Evolutionary conservation across 2,113 vertebrate genomes (phyloP), one percentile per base, ranked within the genome.

Genomic region (Cyanocitta stelleri): DNA sequence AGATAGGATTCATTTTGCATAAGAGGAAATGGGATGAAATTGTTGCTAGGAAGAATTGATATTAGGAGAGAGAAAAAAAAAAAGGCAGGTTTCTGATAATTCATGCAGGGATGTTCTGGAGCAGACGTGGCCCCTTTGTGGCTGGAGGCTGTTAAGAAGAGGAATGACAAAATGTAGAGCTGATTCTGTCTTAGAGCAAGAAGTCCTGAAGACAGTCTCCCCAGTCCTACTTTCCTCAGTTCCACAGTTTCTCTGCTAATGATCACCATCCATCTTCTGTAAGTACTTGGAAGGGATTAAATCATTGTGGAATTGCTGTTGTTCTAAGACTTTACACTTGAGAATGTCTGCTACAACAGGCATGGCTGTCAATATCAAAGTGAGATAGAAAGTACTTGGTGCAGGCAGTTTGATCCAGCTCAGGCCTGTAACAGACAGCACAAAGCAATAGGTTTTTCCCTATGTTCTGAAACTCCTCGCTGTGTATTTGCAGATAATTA

Each of bases 401-500:
- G 22, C 62, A 54, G 54, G 56, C 14, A 14, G 49, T 79, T 72
- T 89, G 82, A 83, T 76, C 63, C 43, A 63, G 84, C 72, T 72
- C 75, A 32, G 61, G 41, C 74, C 48, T 30, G 39, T 73, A 54
- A 44, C 73, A 94, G 90, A 87, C 37, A 18, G 74, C 87, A 95
- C 64, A 95, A 95, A 83, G 27, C 1, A 10, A 35, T 54, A 49
- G 68, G 22, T 54, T 90, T 95, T 92, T 87, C 54, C 75, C 90
- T 69, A 68, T 67, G 51, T 67, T 96, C 78, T 80, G 84, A 92
- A 96, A 79, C 72, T 76, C 49, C 79, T 89, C 0, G 0, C 44
- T 72, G 49, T 86, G 24, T 89, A 88, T 95, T 96, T 95, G 82
- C 71, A 88, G 77, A 56, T 96, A 86, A 95, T 92, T 74, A 67